A percentile compares a stretch with the other conserved stretches of the same genome.
These are phyloP conservation scores for Hyalella azteca DNA, from an alignment of 2,888 invertebrate genomes.

Conservation along the genomic window DNA sequence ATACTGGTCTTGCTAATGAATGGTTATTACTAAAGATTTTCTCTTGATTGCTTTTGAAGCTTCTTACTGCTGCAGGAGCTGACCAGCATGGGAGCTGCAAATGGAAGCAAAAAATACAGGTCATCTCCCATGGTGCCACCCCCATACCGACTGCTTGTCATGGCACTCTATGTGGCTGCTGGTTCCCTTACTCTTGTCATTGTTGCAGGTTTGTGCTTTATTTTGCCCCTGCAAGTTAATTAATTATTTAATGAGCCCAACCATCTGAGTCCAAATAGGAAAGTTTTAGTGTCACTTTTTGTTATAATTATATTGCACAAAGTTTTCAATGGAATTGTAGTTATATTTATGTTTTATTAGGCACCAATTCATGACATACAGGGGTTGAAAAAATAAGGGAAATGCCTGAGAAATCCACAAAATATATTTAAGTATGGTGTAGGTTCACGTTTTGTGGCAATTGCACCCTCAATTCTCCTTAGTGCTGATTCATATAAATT, in stretches of 20 bases:
- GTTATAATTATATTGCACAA: neutral
- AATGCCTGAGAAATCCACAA: too few species aligned
- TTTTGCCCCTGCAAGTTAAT: too few species aligned
- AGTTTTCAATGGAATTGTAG: neutral
- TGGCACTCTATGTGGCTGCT: conserved; percentile 1
- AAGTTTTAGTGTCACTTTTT: neutral
- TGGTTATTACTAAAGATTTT: neutral
- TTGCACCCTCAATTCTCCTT: too few species aligned
- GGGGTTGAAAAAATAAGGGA: too few species aligned
- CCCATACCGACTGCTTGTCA: conserved; percentile 4
- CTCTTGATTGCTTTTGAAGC: neutral
- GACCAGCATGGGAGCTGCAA: neutral
- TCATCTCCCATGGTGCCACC: neutral
- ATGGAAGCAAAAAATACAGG: neutral
- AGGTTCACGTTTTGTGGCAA: too few species aligned
- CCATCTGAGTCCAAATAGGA: too few species aligned
- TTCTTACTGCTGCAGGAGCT: neutral
- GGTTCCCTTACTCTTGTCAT: conserved; percentile 10
- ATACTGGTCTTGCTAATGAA: neutral
- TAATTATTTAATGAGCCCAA: too few species aligned
- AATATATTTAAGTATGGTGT: too few species aligned
- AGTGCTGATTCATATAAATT: too few species aligned
- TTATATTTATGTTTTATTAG: neutral
- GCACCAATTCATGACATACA: too few species aligned
- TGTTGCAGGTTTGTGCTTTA: conserved; percentile 7